Evolutionary conservation across 1,140 invertebrate genomes (phyloP), one percentile per base, ranked within the genome.

Genomic region (Oryzaephilus surinamensis): DNA sequence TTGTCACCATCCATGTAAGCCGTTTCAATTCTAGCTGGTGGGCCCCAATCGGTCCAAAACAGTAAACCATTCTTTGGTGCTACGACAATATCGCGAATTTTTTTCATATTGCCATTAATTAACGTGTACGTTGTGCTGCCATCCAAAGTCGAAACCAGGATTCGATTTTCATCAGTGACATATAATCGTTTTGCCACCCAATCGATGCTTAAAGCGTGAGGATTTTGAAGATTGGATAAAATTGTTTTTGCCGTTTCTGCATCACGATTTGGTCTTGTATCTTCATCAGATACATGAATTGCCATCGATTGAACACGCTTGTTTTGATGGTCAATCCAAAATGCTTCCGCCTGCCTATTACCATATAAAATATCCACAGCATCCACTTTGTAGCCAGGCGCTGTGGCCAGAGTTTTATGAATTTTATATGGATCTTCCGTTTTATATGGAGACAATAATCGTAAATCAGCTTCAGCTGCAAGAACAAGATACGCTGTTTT

Each of bases 121-220:
- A 84, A 50, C 0, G 74, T 76, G 10, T 69, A 66, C 23, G 64
- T 62, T 32, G 65, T 65, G 10, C 65, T 64, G 20, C 77, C 76
- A 46, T 78, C 69, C 2, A 78, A 63, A 28, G 70, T 69, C 2
- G 73, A 64, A 4, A 75, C 73, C 20, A 70, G 70, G 24, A 89
- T 75, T 37, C 65, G 45, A 31, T 57, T 75, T 16, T 71, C 70
- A 60, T 86, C 82, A 4, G 81, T 74, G 61, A 81, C 81, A 61
- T 88, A 91, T 11, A 91, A 60, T 33, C 74, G 67, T 40, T 73
- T 69, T 0, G 76, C 72, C 4, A 83, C 65, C 74, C 81, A 85
- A 62, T 92, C 87, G 12, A 91, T 71, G 3, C 80, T 74, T 23
- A 93, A 61, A 8, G 83, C 84, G 50, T 80, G 73, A 0, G 86